These are phyloP conservation scores for Eurypyga helias DNA, from an alignment of 2,113 vertebrate species.

Conservation along the genomic window DNA sequence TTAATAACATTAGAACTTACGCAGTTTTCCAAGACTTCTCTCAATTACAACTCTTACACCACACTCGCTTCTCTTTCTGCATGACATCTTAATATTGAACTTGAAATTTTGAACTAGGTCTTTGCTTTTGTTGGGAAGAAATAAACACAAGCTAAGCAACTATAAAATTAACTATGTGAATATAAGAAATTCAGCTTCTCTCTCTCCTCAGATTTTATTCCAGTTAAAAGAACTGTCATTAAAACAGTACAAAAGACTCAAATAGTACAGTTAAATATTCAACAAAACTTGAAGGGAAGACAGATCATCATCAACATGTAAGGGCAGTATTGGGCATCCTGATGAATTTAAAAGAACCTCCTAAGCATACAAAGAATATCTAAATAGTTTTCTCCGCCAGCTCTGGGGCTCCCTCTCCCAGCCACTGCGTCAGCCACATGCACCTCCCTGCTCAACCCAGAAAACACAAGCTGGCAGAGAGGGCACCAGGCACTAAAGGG, in stretches of 20 bases:
- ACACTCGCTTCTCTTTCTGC: neutral
- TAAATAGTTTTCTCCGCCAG: neutral
- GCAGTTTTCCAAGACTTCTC: neutral
- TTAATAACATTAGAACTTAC: neutral
- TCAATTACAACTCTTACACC: neutral
- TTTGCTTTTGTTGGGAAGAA: neutral
- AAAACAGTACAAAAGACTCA: neutral
- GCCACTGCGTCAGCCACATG: fast-evolving
- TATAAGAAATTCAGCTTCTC: neutral
- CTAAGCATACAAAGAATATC: neutral
- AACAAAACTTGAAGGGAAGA: neutral
- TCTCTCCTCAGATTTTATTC: neutral
- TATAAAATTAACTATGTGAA: neutral
- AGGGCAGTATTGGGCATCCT: neutral
- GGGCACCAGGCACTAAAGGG: fast-evolving
- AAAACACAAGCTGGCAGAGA: too few relatives aligned
- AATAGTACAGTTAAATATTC: neutral
- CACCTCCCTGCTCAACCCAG: neutral
- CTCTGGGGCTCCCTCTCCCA: fast-evolving
- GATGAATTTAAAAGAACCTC: neutral
- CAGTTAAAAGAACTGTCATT: neutral
- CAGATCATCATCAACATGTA: neutral
- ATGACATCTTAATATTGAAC: neutral
- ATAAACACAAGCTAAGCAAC: neutral
- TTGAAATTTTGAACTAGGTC: neutral